A percentile compares a stretch with the other conserved stretches of the same genome.
Evolutionary conservation across 2,888 invertebrate species (phyloP).

Genomic region (Pachydiplax longipennis): DNA sequence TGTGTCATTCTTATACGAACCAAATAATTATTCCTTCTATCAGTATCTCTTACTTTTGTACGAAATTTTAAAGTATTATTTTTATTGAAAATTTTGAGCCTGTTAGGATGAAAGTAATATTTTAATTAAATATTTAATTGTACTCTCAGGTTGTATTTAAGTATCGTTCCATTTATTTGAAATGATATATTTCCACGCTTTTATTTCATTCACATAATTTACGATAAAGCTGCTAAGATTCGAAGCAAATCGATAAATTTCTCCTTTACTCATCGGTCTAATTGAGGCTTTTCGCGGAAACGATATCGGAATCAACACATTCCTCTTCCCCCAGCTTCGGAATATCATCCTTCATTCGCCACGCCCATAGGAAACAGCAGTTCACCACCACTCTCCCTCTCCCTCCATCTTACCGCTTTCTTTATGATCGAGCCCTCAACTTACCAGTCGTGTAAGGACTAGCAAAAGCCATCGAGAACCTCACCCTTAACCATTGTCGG

Average conservation of each 20-base stretch:
- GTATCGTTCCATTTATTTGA: not conserved
- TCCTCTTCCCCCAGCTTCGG: not conserved
- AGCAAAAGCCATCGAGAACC: constrained; percentile 8
- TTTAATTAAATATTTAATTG: too few species aligned
- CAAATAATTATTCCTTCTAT: too few species aligned
- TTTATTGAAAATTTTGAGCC: too few species aligned
- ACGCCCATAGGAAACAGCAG: constrained; percentile 8
- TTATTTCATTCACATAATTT: not conserved
- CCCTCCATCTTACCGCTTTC: not conserved
- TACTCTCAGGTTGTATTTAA: too few species aligned
- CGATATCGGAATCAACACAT: not conserved
- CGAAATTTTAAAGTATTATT: too few species aligned
- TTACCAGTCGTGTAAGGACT: not conserved
- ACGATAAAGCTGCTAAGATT: not conserved
- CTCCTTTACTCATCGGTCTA: not conserved
- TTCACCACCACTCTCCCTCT: not conserved
- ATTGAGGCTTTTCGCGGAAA: not conserved
- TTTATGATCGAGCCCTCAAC: not conserved
- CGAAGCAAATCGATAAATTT: not conserved
- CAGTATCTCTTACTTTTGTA: too few species aligned
- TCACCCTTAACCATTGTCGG: not conserved
- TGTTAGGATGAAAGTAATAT: too few species aligned
- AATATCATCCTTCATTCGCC: constrained; percentile 3
- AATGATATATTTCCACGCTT: not conserved
- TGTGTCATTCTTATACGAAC: too few species aligned